These are phyloP conservation scores for Atethmia centrago DNA, from an alignment of 2,888 invertebrate species.

Conservation along the genomic window DNA sequence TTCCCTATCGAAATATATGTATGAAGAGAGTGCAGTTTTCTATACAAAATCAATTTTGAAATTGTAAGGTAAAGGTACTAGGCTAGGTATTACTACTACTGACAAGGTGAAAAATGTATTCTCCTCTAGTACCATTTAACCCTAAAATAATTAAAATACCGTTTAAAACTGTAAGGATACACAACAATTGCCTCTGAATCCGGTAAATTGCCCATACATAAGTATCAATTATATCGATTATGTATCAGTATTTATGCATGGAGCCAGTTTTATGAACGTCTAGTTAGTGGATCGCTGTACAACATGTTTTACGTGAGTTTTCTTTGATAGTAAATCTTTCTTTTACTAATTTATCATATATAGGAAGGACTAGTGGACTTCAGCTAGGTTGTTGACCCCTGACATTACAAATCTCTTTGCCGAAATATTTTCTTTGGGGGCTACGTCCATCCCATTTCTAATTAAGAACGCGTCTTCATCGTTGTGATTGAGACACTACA, in stretches of 20 bases:
- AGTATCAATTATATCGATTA: slow-evolving; percentile 41
- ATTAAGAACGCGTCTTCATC: not conserved
- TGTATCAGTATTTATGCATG: slow-evolving; percentile 45
- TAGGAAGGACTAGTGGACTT: not conserved
- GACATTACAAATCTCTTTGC: not conserved
- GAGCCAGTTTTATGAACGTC: slow-evolving; percentile 36
- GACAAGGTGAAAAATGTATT: not conserved
- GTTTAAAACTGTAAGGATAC: slow-evolving; percentile 50
- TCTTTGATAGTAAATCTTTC: not conserved
- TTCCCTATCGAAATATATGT: not conserved
- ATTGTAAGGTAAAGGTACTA: not conserved
- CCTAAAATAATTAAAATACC: slow-evolving; percentile 33
- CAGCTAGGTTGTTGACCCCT: not conserved
- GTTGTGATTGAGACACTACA: not conserved
- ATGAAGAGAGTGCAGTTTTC: not conserved
- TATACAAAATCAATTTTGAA: not conserved
- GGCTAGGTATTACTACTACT: not conserved
- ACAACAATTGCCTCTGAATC: slow-evolving; percentile 50
- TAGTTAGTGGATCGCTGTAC: slow-evolving; percentile 55
- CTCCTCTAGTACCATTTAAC: not conserved
- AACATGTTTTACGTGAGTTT: slow-evolving; percentile 73
- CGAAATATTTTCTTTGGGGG: not conserved
- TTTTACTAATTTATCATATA: not conserved
- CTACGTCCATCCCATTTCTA: not conserved
- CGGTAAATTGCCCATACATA: slow-evolving; percentile 47